Evolutionary conservation across 2,797 vertebrate genomes (phyloP).

Genomic region (Manis javanica): DNA sequence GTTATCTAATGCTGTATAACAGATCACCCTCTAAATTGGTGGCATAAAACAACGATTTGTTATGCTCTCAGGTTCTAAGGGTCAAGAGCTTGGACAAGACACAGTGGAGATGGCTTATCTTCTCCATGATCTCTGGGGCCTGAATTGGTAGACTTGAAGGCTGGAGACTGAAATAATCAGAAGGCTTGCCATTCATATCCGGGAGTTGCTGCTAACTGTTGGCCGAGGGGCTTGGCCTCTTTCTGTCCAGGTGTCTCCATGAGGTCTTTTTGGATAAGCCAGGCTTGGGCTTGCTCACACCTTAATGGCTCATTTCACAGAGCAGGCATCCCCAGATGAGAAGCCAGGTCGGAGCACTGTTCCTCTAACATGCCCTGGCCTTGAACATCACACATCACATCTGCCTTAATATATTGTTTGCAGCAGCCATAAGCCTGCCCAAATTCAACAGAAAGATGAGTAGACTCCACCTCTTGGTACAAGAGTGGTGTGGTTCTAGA

Average conservation of each 20-base stretch:
- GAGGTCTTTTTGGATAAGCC: neutral
- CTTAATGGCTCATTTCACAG: neutral
- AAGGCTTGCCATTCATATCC: neutral
- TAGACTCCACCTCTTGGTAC: neutral
- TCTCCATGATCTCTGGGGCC: neutral
- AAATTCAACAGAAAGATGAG: neutral
- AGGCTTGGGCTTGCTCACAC: neutral
- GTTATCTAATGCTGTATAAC: neutral
- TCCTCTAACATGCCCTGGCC: neutral
- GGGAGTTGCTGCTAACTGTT: neutral
- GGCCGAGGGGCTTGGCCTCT: neutral
- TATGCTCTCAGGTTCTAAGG: neutral
- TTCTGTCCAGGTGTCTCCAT: neutral
- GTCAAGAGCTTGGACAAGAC: neutral
- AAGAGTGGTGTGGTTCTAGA: neutral
- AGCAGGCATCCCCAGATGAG: accelerated
- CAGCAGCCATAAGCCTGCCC: too few relatives aligned
- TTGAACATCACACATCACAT: neutral
- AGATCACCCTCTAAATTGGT: neutral
- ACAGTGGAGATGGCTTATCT: neutral
- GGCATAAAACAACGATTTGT: neutral
- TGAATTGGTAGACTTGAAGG: neutral
- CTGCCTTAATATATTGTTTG: neutral
- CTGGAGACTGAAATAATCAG: neutral
- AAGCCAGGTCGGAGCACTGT: neutral